phyloP scores from a whole-genome alignment of 2,888 invertebrate species.

The Aproaerema taeniolella region DNA sequence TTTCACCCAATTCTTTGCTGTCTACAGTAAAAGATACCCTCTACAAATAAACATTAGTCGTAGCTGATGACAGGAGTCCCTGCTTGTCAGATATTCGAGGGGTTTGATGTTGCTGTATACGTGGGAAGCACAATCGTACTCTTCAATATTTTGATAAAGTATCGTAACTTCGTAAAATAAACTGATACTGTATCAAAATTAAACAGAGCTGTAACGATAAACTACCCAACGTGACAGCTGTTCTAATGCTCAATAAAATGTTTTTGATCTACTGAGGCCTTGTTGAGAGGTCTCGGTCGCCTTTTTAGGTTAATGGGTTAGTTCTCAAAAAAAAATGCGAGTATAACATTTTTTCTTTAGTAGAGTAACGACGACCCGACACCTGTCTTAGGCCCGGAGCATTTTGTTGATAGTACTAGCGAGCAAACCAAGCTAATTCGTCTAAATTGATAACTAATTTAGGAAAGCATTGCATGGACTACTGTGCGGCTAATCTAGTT shows the following conservation, averaged over 20 bases:
- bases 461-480: constrained; percentile 58
- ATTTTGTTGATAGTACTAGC: constrained; percentile 38
- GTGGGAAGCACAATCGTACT: constrained; percentile 31
- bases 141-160: constrained; percentile 19
- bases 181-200: too few species aligned
- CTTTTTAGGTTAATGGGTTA: not conserved
- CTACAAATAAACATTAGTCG: constrained; percentile 31
- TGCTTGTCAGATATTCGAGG: constrained; percentile 73
- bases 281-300: constrained; percentile 3
- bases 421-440: constrained; percentile 50
- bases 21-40: not conserved
- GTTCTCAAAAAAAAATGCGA: not conserved
- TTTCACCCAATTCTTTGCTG: too few species aligned
- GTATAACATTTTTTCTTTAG: not conserved
- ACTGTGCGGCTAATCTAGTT: constrained; percentile 48
- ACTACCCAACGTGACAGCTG: constrained; percentile 5
- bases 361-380: constrained; percentile 1
- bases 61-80: constrained; percentile 70
- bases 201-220: not conserved
- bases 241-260: constrained; percentile 21
- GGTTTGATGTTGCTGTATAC: constrained; percentile 36
- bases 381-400: constrained; percentile 19
- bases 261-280: constrained; percentile 33
- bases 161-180: constrained; percentile 16
- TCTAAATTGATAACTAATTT: constrained; percentile 47